Evolutionary conservation across 2,888 invertebrate genomes (phyloP).

Genomic region (Rugalucina vietnamica): DNA sequence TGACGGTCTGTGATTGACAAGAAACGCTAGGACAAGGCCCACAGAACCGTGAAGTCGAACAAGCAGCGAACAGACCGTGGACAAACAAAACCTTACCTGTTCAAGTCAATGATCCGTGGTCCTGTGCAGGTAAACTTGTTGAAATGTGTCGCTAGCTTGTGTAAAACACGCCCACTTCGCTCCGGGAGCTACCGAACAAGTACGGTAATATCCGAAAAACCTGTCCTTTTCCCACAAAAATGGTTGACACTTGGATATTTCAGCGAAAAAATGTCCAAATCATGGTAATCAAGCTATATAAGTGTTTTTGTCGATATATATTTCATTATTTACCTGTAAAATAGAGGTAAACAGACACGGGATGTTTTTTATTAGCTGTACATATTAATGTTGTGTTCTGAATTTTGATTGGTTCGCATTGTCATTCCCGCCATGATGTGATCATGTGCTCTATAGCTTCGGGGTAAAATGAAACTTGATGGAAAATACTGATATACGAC

Average conservation of each 20-base stretch:
- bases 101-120: conserved; percentile 57
- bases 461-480: conserved; percentile 59
- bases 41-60: conserved; percentile 62
- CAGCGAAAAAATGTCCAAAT: neutral
- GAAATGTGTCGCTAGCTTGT: conserved; percentile 50
- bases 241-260: neutral
- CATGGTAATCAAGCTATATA: neutral
- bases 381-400: conserved; percentile 52
- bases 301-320: neutral
- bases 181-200: conserved; percentile 34
- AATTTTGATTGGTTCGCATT: conserved; percentile 52
- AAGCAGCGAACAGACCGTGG: conserved; percentile 63
- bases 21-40: conserved; percentile 58
- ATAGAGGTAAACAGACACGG: conserved; percentile 19
- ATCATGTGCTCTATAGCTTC: conserved; percentile 55
- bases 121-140: conserved; percentile 49
- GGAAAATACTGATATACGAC: conserved; percentile 58
- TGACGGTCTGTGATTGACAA: conserved; percentile 65
- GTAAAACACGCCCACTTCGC: conserved; percentile 55
- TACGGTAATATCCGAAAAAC: neutral
- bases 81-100: conserved; percentile 57
- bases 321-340: conserved; percentile 11
- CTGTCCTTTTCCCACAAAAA: neutral
- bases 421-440: conserved; percentile 61
- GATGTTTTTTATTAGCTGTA: conserved; percentile 58